Evolutionary conservation across 2,888 invertebrate genomes (phyloP), one percentile per base, ranked within the genome.

Genomic region (Spodoptera picta): DNA sequence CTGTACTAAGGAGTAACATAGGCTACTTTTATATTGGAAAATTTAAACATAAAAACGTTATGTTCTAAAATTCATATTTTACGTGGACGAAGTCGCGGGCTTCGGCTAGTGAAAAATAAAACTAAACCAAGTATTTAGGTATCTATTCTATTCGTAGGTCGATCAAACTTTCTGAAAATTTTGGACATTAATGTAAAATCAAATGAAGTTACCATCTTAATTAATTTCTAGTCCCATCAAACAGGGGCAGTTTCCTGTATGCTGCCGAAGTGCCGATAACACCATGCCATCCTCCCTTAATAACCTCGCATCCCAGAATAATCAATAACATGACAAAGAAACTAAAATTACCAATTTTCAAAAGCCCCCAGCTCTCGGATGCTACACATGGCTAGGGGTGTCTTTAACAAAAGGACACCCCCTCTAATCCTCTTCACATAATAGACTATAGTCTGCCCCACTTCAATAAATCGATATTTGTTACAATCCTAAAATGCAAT

Each of bases 331-430:
- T 60, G 57, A 74, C 74, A 74, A 73, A 74, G 42, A 59, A 57
- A 23, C 59, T 65, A 59, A 57, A 57, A 62, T 62, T 65, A 72
- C 52, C 64, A 69, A 62, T 69, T 63, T 62, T 42, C 11, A 57
- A 52, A 57, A 67, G 59, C 61, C 60, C 75, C 9, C 7, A 36
- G 36, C 36, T 57, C 73, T 65, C 64, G 57, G 56, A 64, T 65
- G 64, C 61, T 51, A 59, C 80, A 75, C 75, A 78, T 73, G 76
- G 44, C 42, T 54, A 24, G 48, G 67, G 71, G 72, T 65, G 52
- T 23, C 24, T 19, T 10, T 53, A 31, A 85, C 84, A 84, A 85
- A 78, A 59, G 75, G 36, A 55, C 80, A 19, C 75, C 76, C 80
- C 76, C 79, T 71, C 69, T 69, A 80, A 80, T 78, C 77, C 73